Evolutionary conservation across 2,113 vertebrate species (phyloP).

Genomic region (Rafetus swinhoei): DNA sequence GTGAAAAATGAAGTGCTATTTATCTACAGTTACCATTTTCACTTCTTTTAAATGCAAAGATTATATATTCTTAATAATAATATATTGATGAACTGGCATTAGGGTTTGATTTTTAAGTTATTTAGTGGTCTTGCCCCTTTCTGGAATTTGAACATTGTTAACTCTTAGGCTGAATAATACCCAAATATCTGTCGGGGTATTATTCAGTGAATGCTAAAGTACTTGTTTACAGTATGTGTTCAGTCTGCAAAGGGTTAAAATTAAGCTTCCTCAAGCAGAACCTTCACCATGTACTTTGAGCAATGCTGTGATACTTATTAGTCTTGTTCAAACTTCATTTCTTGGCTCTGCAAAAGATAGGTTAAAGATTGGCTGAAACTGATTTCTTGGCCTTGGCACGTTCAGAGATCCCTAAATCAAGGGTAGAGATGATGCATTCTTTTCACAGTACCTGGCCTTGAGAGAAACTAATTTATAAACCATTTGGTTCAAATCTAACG

Average conservation of each 20-base stretch:
- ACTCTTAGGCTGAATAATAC: too few species aligned
- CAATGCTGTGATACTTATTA: neutral
- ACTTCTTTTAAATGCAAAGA: neutral
- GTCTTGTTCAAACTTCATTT: neutral
- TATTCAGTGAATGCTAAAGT: accelerated
- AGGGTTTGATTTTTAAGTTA: neutral
- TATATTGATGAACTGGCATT: neutral
- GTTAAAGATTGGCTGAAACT: neutral
- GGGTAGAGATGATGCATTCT: neutral
- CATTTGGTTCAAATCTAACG: neutral
- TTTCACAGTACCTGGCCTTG: neutral
- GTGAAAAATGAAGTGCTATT: neutral
- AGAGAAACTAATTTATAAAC: neutral
- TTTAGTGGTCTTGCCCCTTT: neutral
- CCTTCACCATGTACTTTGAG: neutral
- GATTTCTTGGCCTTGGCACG: neutral
- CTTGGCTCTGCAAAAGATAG: neutral
- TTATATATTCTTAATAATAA: neutral
- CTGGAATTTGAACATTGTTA: neutral
- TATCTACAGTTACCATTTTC: neutral
- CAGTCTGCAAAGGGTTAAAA: neutral
- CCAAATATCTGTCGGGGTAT: neutral
- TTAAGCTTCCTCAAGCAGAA: neutral
- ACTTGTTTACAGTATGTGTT: constrained; percentile 1
- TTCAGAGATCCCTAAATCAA: neutral